Base-by-base conservation (phyloP, 30 jellyfish, hydroid and myxozoan genomes). In the Pelagia noctiluca region DNA sequence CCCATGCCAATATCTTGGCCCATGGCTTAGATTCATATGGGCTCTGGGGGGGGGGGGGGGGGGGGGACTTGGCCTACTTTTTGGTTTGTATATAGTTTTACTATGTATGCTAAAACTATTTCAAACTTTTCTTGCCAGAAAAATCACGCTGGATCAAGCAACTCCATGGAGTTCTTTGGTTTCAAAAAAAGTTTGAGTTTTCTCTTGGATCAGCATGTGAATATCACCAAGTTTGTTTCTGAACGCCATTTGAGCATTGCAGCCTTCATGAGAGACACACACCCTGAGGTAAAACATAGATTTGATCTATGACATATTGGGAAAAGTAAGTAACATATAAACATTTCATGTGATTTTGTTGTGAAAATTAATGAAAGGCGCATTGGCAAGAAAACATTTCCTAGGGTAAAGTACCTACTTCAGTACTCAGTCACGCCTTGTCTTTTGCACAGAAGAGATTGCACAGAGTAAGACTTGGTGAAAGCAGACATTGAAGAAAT, bases 151-250 rank as follows among this genome's bases (percentile, higher is more conserved):
- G 77, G 77, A 35, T 21, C 33, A 22, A 64, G 77, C 19, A 64
- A 31, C 19, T 49, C 48, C 3, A 64, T 64, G 77, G 77, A 22
- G 77, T 21, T 64, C 77, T 35, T 2, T 64, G 77, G 77, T 22
- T 64, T 64, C 36, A 64, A 64, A 64, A 64, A 35, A 35, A 35
- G 28, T 21, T 21, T 22, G 77, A 28, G 34, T 1, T 64, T 21
- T 64, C 50, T 64, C 2, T 35, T 21, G 0, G 50, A 4, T 64
- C 22, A 64, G 36, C 23, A 31, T 21, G 47, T 64, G 77, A 0
- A 26, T 4, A 35, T 64, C 77, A 64, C 77, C 77, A 64, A 64
- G 36, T 64, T 64, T 64, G 36, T 64, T 25, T 64, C 77, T 64
- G 77, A 64, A 5, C 77, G 77, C 34, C 77, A 64, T 64, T 33